A percentile compares a stretch with the other conserved stretches of the same genome.
These are phyloP conservation scores for Luidia sarsii DNA, from an alignment of 53 echinoderm and acorn worm genomes.

Conservation along the genomic window DNA sequence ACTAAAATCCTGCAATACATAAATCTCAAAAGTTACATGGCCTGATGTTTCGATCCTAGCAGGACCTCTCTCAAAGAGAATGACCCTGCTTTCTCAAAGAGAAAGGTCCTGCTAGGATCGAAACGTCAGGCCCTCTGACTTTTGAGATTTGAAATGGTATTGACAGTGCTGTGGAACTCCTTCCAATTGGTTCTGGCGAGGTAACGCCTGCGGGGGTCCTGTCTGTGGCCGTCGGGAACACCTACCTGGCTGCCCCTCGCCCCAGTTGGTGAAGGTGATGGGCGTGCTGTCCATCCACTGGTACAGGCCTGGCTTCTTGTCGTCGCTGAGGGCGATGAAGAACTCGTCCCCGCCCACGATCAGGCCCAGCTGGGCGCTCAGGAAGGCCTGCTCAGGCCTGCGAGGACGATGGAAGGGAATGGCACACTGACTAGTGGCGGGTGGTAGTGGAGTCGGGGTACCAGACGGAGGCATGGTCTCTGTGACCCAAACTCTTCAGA, in stretches of 20 bases:
- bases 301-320: constrained; percentile 68
- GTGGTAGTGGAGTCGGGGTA: too few relatives aligned
- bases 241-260: constrained; percentile 64
- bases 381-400: constrained; percentile 71
- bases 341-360: constrained; percentile 42
- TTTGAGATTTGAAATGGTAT: background rate
- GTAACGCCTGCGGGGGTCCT: too few relatives aligned
- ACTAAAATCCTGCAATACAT: too few relatives aligned
- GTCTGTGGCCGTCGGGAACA: background rate
- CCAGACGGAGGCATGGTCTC: too few relatives aligned
- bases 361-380: constrained; percentile 73
- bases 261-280: constrained; percentile 85
- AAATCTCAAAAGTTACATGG: too few relatives aligned
- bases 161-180: background rate
- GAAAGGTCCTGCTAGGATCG: background rate
- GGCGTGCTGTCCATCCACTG: constrained; percentile 77
- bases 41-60: too few relatives aligned
- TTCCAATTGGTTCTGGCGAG: too few relatives aligned
- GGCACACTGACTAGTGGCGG: background rate
- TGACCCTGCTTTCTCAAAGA: too few relatives aligned
- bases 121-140: background rate
- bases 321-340: constrained; percentile 87
- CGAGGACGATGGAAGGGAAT: background rate
- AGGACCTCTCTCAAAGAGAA: too few relatives aligned
- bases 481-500: too few relatives aligned